Percentiles rank a stretch among this genome's conserved stretches.
phyloP scores from a whole-genome alignment of 2,113 vertebrate genomes.

The Saiga tatarica region DNA sequence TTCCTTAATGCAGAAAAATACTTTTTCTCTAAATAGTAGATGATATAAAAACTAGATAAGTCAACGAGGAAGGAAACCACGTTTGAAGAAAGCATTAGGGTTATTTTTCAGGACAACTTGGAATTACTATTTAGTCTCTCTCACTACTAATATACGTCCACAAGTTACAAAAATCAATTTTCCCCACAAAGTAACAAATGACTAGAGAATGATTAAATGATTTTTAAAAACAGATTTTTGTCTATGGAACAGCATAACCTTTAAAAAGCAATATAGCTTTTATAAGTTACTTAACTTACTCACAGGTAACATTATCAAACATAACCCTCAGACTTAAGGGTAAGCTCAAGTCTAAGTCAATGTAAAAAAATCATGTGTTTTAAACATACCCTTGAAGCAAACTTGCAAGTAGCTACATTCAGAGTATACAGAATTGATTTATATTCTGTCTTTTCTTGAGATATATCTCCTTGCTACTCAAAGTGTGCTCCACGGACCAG shows the following conservation, averaged over 20 bases:
- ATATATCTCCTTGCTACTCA: background rate
- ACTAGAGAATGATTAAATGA: slow-evolving; percentile 2
- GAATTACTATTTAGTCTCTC: slow-evolving; percentile 9
- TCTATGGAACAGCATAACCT: background rate
- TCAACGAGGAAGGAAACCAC: slow-evolving; percentile 13
- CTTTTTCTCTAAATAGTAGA: background rate
- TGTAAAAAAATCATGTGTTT: background rate
- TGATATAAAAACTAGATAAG: slow-evolving; percentile 4
- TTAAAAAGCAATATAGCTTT: background rate
- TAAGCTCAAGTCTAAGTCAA: background rate
- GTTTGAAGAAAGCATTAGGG: background rate
- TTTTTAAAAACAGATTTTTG: background rate
- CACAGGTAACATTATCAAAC: background rate
- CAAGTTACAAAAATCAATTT: slow-evolving; percentile 38
- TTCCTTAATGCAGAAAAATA: background rate
- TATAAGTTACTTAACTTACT: background rate
- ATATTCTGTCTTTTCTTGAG: background rate
- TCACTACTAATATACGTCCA: slow-evolving; percentile 37
- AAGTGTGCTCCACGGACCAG: background rate
- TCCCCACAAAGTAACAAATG: slow-evolving; percentile 49
- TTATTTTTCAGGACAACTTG: slow-evolving; percentile 25
- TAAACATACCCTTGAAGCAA: background rate
- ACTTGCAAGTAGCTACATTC: background rate
- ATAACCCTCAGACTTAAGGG: background rate
- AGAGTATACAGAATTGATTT: background rate